These are phyloP conservation scores for Drosophila borealis DNA, from an alignment of 2,888 invertebrate genomes.

Conservation along the genomic window DNA sequence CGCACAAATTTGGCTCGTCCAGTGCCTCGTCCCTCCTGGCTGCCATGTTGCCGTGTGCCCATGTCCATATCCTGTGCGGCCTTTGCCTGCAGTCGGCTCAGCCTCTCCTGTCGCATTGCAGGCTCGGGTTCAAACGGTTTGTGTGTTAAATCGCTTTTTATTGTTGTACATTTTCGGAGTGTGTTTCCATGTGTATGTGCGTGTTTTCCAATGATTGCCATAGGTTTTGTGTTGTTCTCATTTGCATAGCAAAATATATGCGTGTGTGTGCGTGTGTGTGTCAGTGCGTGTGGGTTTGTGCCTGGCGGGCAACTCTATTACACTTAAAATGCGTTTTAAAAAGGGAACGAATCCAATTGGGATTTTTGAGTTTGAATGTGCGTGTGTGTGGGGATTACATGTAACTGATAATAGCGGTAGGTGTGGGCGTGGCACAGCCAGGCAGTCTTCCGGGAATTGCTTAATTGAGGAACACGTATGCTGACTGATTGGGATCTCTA, in stretches of 20 bases:
- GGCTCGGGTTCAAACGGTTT: conserved; percentile 69
- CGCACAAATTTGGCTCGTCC: conserved; percentile 47
- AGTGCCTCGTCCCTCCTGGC: conserved; percentile 6
- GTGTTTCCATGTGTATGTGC: conserved; percentile 10
- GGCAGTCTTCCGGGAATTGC: conserved; percentile 40
- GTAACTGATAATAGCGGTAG: conserved; percentile 17
- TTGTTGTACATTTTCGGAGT: conserved; percentile 70
- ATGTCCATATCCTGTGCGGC: conserved; percentile 27
- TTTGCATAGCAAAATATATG: conserved; percentile 57
- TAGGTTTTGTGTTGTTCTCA: conserved; percentile 57
- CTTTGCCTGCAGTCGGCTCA: conserved; percentile 9
- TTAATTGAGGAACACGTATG: conserved; percentile 70
- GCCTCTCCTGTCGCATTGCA: conserved; percentile 69
- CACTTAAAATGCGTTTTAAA: conserved; percentile 75
- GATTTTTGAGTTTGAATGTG: conserved; percentile 16
- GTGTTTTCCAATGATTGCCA: conserved; percentile 60
- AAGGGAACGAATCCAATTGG: conserved; percentile 62
- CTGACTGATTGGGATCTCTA: conserved; percentile 67
- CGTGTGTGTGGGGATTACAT: conserved; percentile 1
- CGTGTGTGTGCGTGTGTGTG: conserved; percentile 12
- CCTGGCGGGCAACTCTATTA: conserved; percentile 72
- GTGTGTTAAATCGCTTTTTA: conserved; percentile 73
- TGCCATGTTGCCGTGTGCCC: conserved; percentile 8
- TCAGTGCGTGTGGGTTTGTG: conserved; percentile 29
- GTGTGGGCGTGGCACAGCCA: conserved; percentile 9